phyloP scores from a whole-genome alignment of 2,888 invertebrate genomes.

The Gonocerus acuteangulatus region DNA sequence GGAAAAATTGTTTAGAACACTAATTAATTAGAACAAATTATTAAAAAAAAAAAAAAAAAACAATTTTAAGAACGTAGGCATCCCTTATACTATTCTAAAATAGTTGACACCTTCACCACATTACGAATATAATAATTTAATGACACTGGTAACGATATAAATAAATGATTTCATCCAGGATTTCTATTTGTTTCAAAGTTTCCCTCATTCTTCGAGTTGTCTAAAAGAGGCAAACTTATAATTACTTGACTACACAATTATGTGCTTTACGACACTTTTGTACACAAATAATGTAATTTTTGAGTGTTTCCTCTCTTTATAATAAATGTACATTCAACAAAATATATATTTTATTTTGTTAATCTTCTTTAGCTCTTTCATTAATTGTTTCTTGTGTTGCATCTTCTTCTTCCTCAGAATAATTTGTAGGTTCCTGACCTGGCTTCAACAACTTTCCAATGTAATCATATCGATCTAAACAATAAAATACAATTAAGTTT shows the following conservation, averaged over 20 bases:
- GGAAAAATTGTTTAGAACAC: too few species aligned
- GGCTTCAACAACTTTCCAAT: slow-evolving; percentile 85
- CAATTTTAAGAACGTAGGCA: not conserved
- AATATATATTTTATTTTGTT: slow-evolving; percentile 9
- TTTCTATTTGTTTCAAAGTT: too few species aligned
- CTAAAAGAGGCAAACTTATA: too few species aligned
- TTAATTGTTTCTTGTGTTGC: slow-evolving; percentile 38
- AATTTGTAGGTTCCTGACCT: slow-evolving; percentile 81
- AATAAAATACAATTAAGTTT: slow-evolving; percentile 3
- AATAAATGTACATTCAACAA: not conserved
- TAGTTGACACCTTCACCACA: not conserved
- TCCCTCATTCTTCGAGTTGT: too few species aligned
- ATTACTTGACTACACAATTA: slow-evolving; percentile 5
- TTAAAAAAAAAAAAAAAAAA: not conserved
- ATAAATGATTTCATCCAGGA: too few species aligned
- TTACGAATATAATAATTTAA: not conserved
- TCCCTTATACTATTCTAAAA: not conserved
- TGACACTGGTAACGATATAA: too few species aligned
- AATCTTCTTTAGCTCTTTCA: slow-evolving; percentile 29
- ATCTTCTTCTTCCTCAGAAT: slow-evolving; percentile 79
- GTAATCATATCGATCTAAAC: slow-evolving; percentile 81
- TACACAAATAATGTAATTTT: too few species aligned
- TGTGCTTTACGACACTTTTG: not conserved
- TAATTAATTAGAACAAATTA: too few species aligned
- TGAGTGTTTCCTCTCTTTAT: not conserved